Conservation (phyloP, 35 echinoderm and acorn worm genomes). For the Diadema setosum region DNA sequence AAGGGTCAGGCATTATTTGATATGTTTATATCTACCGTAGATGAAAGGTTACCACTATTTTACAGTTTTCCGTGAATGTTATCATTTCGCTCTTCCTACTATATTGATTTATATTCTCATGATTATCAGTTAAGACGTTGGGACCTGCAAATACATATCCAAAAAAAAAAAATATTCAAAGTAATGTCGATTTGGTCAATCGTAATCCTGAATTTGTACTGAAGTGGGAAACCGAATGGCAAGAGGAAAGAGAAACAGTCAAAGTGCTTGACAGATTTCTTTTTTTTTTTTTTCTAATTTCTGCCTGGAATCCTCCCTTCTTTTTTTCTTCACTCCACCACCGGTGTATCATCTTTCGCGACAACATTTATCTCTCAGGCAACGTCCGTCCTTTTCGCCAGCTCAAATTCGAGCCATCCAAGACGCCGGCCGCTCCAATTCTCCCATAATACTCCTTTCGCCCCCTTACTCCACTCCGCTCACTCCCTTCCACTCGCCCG, state of each 20-base stretch:
- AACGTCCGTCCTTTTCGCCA: background rate
- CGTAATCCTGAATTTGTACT: too few species aligned
- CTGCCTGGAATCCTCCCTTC: background rate
- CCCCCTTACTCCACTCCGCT: background rate
- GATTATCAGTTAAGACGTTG: too few species aligned
- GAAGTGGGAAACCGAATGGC: background rate
- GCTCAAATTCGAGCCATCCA: background rate
- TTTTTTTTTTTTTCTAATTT: background rate
- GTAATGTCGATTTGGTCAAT: too few species aligned
- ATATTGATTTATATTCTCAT: too few species aligned
- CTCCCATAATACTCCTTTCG: background rate
- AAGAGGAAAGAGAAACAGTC: background rate
- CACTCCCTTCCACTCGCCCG: background rate
- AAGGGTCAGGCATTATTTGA: too few species aligned
- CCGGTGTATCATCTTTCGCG: background rate
- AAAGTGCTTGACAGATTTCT: background rate
- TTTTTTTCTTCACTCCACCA: background rate
- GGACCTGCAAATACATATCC: too few species aligned
- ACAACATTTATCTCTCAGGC: constrained; percentile 9
- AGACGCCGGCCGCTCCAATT: background rate
- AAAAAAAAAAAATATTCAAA: too few species aligned
- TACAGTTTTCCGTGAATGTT: too few species aligned
- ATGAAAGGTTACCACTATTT: too few species aligned
- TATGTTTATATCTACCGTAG: too few species aligned
- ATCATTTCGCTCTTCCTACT: too few species aligned